phyloP scores from a whole-genome alignment of 2,113 vertebrate species.

The Rallus limicola region DNA sequence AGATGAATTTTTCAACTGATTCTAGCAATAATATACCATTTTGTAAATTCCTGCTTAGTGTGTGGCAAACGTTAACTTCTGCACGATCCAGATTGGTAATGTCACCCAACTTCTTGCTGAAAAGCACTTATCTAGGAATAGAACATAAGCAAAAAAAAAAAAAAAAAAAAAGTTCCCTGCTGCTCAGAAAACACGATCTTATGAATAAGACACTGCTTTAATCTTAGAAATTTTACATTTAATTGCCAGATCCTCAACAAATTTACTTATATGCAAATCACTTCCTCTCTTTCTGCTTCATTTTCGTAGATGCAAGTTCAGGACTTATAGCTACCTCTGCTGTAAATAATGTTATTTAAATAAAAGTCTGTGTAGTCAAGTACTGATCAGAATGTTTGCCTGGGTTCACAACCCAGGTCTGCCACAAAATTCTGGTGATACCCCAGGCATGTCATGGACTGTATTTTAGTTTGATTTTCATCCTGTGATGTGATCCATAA shows the following conservation, averaged over 20 bases:
- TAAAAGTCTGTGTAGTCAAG: not conserved
- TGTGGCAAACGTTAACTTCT: not conserved
- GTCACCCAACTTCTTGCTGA: not conserved
- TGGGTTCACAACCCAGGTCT: not conserved
- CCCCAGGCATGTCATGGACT: not conserved
- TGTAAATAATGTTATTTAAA: not conserved
- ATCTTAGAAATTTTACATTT: not conserved
- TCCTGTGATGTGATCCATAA: not conserved
- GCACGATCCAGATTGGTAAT: not conserved
- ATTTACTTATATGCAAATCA: not conserved
- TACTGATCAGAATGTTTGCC: not conserved
- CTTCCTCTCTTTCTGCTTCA: not conserved
- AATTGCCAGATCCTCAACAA: not conserved
- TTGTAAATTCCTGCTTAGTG: not conserved
- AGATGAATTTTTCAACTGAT: not conserved
- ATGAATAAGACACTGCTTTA: not conserved
- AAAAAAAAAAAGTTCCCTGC: not conserved
- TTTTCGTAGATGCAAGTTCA: not conserved
- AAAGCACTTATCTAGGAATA: not conserved
- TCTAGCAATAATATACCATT: not conserved
- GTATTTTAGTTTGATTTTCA: slow-evolving; percentile 21
- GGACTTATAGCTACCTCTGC: not conserved
- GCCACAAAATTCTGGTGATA: not conserved
- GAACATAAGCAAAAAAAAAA: not conserved
- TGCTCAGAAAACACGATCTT: not conserved